Evolutionary conservation across 53 echinoderm and acorn worm species (phyloP), one percentile per base, ranked within the genome.

Genomic region (Stichopus horrens): DNA sequence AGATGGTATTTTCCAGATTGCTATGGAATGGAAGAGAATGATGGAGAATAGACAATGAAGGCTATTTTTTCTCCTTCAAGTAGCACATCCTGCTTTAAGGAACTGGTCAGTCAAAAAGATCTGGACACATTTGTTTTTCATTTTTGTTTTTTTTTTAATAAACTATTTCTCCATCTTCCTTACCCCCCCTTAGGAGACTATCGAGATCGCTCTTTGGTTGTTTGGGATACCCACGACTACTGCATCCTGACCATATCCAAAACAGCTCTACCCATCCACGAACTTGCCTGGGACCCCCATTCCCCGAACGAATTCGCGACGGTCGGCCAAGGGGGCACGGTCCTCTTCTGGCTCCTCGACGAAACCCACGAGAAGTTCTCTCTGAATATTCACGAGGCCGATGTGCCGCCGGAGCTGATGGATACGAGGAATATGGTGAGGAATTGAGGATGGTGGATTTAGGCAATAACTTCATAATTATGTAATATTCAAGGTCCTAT

Each of bases 291-390:
- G 98, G 98, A 97, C 73, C 98, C 95, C 0, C 94, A 97, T 91
- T 91, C 97, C 20, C 79, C 97, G 58, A 97, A 94, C 87, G 97
- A 97, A 89, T 97, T 97, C 84, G 87, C 93, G 55, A 90, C 97
- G 1, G 97, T 95, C 20, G 97, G 97, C 16, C 94, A 95, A 90
- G 90, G 90, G 83, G 95, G 97, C 63, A 97, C 95, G 51, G 86
- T 97, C 60, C 87, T 97, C 74, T 97, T 97, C 90, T 97, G 97
- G 97, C 83, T 97, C 71, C 89, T 97, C 78, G 97, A 97, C 88
- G 97, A 97, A 90, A 95, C 95, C 5, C 97, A 97, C 76, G 95
- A 92, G 23, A 73, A 90, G 59, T 93, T 87, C n/a, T 90, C 86
- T 58, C 92, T 97, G 55, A 97, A 97, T 60, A 93, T 97, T 8